Percentiles rank a stretch among this genome's conserved stretches.
Conservation (phyloP, 2,888 invertebrate genomes). For the Toxonevra muliebris region DNA sequence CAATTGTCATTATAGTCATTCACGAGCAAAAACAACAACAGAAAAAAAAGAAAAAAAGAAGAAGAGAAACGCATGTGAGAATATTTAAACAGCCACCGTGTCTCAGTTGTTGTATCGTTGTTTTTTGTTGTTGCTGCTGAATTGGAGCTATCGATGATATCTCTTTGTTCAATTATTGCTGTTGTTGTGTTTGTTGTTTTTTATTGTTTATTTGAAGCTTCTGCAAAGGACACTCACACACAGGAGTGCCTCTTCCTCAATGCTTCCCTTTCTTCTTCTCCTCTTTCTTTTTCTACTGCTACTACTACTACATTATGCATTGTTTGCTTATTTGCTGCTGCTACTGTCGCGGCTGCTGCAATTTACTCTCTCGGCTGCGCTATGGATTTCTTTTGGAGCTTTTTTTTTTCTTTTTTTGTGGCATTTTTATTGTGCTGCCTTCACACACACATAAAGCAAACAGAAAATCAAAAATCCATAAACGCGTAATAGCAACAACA, state of each 20-base stretch:
- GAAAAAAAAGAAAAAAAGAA: constrained; percentile 6
- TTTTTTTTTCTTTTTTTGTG: no score
- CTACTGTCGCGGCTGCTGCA: no score
- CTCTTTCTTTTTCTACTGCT: no score
- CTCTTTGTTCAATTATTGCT: constrained; percentile 30
- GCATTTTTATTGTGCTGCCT: no score
- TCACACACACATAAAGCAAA: constrained; percentile 14
- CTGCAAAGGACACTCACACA: background rate
- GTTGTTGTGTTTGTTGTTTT: constrained; percentile 20
- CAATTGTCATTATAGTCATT: constrained; percentile 37
- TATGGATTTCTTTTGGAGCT: no score
- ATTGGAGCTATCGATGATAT: background rate
- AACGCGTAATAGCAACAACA: constrained; percentile 50
- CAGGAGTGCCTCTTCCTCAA: no score
- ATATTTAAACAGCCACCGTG: no score
- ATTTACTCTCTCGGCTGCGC: no score
- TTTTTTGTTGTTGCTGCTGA: constrained; percentile 16
- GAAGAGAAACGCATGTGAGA: constrained; percentile 19
- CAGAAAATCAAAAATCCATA: constrained; percentile 45
- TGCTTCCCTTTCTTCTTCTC: no score
- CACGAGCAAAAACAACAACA: constrained; percentile 16
- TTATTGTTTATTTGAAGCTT: constrained; percentile 12
- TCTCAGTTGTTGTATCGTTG: constrained; percentile 6
- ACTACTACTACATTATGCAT: no score
- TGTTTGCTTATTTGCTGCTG: no score